Percentiles rank a stretch among this genome's conserved stretches.
These are phyloP conservation scores for Hemibagrus guttatus DNA, from an alignment of 2,797 vertebrate species.

Conservation along the genomic window DNA sequence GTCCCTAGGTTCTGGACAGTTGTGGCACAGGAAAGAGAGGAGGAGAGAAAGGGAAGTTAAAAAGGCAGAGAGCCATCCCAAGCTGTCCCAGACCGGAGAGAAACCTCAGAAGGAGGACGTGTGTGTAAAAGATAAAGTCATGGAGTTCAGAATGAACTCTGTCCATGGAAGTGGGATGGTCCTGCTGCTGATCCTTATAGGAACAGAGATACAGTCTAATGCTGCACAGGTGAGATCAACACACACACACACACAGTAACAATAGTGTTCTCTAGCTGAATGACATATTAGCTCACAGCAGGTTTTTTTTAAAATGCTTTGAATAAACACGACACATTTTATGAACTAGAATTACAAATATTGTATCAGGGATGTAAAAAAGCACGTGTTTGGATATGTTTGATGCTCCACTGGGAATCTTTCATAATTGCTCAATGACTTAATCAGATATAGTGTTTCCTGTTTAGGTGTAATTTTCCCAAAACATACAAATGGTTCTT, in stretches of 20 bases:
- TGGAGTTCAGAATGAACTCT: constrained; percentile 36
- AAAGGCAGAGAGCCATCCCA: constrained; percentile 47
- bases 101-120: constrained; percentile 21
- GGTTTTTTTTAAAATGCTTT: background rate
- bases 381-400: background rate
- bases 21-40: constrained; percentile 60
- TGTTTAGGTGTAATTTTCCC: background rate
- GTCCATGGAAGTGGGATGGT: constrained; percentile 28
- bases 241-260: background rate
- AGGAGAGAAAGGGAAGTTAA: constrained; percentile 45
- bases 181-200: constrained; percentile 40
- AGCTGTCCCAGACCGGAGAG: constrained; percentile 44
- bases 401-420: too few relatives aligned
- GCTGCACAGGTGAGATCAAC: constrained; percentile 42
- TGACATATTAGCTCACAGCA: background rate
- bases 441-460: background rate
- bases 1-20: constrained; percentile 26
- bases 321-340: background rate
- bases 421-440: background rate
- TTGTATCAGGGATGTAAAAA: background rate
- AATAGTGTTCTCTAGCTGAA: background rate
- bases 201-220: constrained; percentile 13
- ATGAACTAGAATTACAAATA: background rate
- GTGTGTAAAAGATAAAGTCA: constrained; percentile 32
- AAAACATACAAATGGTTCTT: background rate